Evolutionary conservation across 2,797 vertebrate species (phyloP), one percentile per base, ranked within the genome.

Genomic region (Ctenopoma kingsleyae): DNA sequence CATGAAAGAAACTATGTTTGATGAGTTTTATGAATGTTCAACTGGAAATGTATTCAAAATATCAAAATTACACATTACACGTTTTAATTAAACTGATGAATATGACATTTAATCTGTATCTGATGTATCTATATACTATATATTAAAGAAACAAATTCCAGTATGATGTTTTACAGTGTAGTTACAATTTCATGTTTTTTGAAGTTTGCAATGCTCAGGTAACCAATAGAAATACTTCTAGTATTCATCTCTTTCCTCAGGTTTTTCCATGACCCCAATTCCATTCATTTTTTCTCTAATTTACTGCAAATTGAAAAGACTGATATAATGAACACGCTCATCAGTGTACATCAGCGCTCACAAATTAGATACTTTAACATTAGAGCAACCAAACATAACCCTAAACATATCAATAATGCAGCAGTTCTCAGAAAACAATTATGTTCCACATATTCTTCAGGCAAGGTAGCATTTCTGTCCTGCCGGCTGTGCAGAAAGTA

Each of bases 401-500:
- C 48, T 12, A 61, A 81, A 79, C 50, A 57, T 27, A 63, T 46
- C 67, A 67, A 62, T n/a, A 40, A 25, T 20, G 71, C 38, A 57
- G 48, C 23, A 13, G 22, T 20, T 74, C 46, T 40, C 41, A 71
- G 30, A 78, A 66, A 75, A 70, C 16, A 0, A 69, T 58, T 41
- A 19, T 9, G 17, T 52, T 71, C 27, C 16, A 7, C 65, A 23
- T n/a, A 0, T 52, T 76, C 56, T 70, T 60, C 57, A 46, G 43
- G 61, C 48, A 22, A 67, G 43, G 65, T 49, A 40, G 57, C 38
- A 0, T 12, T 54, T 78, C 62, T 67, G 60, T 50, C 49, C 82
- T 69, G 51, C 67, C 47, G 58, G 41, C 73, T 59, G 57, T 63
- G 73, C 63, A 77, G 76, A 53, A 93, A 92, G 60, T 91, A 83